A percentile compares a stretch with the other conserved stretches of the same genome.
These are phyloP conservation scores for Calephelis nemesis DNA, from an alignment of 1,140 invertebrate species.

Conservation along the genomic window DNA sequence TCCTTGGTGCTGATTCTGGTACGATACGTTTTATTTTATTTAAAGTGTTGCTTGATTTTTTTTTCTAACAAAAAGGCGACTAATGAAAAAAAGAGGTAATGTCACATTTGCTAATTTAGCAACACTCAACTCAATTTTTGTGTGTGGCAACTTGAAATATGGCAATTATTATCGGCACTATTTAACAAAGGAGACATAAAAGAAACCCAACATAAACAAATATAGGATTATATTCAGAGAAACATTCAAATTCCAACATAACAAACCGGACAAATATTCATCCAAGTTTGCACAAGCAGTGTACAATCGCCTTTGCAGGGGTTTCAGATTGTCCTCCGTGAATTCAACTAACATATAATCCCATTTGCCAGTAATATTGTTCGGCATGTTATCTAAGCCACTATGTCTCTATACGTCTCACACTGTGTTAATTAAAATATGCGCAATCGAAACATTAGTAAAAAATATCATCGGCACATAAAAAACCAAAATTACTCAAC, in stretches of 20 bases:
- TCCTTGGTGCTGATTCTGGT: too few relatives aligned
- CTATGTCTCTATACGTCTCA: constrained; percentile 62
- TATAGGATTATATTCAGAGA: constrained; percentile 78
- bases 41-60: too few relatives aligned
- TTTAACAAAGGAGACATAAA: constrained; percentile 35
- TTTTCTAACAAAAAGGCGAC: too few relatives aligned
- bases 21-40: too few relatives aligned
- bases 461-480: constrained; percentile 4
- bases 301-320: constrained; percentile 44
- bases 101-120: too few relatives aligned
- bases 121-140: too few relatives aligned
- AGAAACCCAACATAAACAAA: constrained; percentile 71
- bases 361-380: constrained; percentile 61
- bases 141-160: too few relatives aligned
- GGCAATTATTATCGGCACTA: too few relatives aligned
- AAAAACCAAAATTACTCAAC: constrained; percentile 40
- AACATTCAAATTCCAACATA: constrained; percentile 74
- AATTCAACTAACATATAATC: constrained; percentile 67
- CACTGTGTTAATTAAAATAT: constrained; percentile 66
- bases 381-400: constrained; percentile 59
- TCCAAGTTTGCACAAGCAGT: constrained; percentile 57
- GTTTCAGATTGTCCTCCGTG: constrained; percentile 41
- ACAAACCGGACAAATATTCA: constrained; percentile 50
- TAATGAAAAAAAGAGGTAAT: too few relatives aligned
- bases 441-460: constrained; percentile 53